Percentiles rank a stretch among this genome's conserved stretches.
Conservation (phyloP, 2,113 vertebrate species). For the Australoheros scitulus region DNA sequence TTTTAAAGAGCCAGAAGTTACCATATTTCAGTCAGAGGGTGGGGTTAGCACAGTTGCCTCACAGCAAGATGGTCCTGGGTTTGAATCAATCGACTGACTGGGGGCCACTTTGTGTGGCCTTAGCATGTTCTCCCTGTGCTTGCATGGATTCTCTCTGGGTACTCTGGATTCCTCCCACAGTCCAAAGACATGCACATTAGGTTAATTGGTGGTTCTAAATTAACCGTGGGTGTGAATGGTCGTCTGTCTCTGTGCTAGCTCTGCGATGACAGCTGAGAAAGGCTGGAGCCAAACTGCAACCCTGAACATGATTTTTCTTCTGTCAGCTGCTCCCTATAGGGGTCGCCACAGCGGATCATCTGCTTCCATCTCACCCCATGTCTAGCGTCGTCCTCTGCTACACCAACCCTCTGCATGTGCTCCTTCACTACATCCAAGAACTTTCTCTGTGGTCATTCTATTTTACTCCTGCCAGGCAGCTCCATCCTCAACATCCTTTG, state of each 20-base stretch:
- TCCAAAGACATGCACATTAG: not conserved
- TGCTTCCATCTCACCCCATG: too few relatives aligned
- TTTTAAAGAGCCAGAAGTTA: not conserved
- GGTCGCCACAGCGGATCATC: not conserved
- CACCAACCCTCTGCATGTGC: too few relatives aligned
- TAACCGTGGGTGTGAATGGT: not conserved
- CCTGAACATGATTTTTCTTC: fast-evolving
- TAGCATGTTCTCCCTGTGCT: not conserved
- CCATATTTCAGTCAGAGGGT: not conserved
- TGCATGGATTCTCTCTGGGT: too few relatives aligned
- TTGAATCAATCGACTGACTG: too few relatives aligned
- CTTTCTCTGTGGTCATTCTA: too few relatives aligned
- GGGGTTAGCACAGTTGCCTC: not conserved
- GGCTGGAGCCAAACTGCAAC: not conserved
- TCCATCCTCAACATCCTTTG: too few relatives aligned
- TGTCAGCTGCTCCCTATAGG: not conserved
- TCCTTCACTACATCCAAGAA: too few relatives aligned
- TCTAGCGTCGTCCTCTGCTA: too few relatives aligned
- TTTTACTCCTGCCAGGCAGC: too few relatives aligned
- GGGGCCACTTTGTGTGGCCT: not conserved
- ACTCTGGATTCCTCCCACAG: not conserved
- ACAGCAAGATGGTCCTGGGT: not conserved
- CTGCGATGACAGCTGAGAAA: not conserved
- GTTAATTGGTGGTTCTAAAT: not conserved
- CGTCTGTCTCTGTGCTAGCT: not conserved